Conservation (phyloP, 2,797 vertebrate species). For the Lepidocolaptes lacrymiger region DNA sequence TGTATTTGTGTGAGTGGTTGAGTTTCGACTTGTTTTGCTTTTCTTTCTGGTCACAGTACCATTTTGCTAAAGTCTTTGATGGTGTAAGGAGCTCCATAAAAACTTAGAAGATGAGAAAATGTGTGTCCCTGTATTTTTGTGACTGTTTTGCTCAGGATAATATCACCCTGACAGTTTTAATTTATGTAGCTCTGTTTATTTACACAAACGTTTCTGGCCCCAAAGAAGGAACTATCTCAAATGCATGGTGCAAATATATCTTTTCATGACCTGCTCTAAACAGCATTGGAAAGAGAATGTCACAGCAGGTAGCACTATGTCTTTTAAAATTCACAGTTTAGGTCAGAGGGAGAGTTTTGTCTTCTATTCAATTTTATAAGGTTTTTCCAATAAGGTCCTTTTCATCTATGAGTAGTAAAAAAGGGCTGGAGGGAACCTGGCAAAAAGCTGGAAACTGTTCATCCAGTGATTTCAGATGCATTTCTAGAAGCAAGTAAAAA, state of each 20-base stretch:
- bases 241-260: background rate
- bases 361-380: background rate
- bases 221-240: background rate
- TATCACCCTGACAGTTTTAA: background rate
- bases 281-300: background rate
- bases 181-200: background rate
- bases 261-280: background rate
- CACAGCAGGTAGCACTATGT: background rate
- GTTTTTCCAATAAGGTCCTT: background rate
- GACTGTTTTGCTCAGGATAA: background rate
- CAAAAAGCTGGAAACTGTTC: background rate
- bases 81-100: background rate
- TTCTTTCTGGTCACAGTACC: background rate
- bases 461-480: background rate
- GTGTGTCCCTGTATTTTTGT: background rate
- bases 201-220: background rate
- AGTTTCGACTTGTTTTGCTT: constrained; percentile 25
- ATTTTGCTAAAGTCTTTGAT: background rate
- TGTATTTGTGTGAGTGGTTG: background rate
- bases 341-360: background rate
- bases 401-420: background rate
- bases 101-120: background rate
- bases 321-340: background rate
- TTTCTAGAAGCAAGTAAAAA: constrained; percentile 31
- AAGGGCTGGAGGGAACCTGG: background rate